These are phyloP conservation scores for Centropus unirufus DNA, from an alignment of 2,113 vertebrate genomes.

Conservation along the genomic window DNA sequence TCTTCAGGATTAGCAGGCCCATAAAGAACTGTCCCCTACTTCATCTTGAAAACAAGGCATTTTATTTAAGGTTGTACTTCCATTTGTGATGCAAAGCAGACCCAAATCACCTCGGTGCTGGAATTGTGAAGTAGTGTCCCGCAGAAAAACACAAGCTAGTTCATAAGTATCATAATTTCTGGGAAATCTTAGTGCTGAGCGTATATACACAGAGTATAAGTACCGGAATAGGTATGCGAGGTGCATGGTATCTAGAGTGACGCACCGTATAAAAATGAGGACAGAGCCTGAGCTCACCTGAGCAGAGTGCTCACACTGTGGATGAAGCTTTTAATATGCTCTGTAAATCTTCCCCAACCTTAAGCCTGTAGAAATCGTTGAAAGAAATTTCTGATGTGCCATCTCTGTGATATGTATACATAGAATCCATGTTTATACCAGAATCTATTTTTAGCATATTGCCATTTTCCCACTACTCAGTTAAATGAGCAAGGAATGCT, in stretches of 20 bases:
- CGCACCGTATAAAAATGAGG: background rate
- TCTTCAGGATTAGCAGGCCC: background rate
- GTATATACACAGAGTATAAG: background rate
- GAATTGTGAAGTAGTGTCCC: background rate
- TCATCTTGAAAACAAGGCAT: background rate
- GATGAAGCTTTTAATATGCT: background rate
- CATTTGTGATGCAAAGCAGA: background rate
- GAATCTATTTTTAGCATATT: background rate
- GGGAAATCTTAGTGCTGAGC: background rate
- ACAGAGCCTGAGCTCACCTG: background rate
- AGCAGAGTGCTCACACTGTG: background rate
- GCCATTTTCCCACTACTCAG: background rate
- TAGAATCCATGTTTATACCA: background rate
- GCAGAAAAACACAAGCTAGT: background rate
- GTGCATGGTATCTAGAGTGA: background rate
- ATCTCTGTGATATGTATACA: background rate
- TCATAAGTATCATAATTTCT: background rate
- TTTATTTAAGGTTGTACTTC: background rate
- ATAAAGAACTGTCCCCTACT: background rate
- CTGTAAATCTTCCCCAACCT: background rate
- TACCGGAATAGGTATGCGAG: background rate
- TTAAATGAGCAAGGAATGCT: background rate
- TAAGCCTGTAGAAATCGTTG: background rate
- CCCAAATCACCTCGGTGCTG: background rate
- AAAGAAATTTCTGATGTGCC: background rate